Base-by-base conservation (phyloP, 53 echinoderm and acorn worm genomes). In the Paracentrotus lividus region DNA sequence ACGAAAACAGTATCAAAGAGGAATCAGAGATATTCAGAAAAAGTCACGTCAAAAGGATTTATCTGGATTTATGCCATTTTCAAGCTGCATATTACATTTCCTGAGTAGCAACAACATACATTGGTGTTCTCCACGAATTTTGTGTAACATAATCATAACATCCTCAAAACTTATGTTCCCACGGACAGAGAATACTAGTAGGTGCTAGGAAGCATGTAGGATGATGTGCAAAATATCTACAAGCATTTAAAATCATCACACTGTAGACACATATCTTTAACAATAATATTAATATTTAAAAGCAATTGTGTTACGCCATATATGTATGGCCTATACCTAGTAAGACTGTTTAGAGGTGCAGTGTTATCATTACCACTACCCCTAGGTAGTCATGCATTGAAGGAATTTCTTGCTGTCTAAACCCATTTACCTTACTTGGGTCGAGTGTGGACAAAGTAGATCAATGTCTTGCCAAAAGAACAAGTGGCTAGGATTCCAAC, bases 1-100 rank as follows among this genome's bases (percentile, higher is more conserved):
- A 13, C 16, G 34, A 47, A 76, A 76, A 40, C 45, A n/a, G n/a
- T 55, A 86, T 86, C 54, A 31, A 0, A 21, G 34, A 36, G 52
- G 34, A 86, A 86, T 86, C 54, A 54, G 29, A 26, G 26, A 34
- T 12, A 56, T 86, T 34, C 86, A 21, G 55, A 45, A 33, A 86
- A 86, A 55, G 31, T 86, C 86, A 86, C 86, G 86, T 86, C 53
- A 86, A 56, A 86, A 86, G 54, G 55, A 54, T 54, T 86, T 53
- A 27, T 36, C 54, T 36, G 56, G 86, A 86, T 86, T 56, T 81
- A 47, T 81, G 47, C 47, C 24, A 81, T 81, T 81, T 81, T 45
- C 8, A 2, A 44, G 47, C n/a, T 9, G 47, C 47, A 47, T 45
- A 81, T 81, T 47, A 47, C 44, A 27, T 81, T 45, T 81, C 72